Base-by-base conservation (phyloP, 2,113 vertebrate species). In the Myiozetetes cayanensis region DNA sequence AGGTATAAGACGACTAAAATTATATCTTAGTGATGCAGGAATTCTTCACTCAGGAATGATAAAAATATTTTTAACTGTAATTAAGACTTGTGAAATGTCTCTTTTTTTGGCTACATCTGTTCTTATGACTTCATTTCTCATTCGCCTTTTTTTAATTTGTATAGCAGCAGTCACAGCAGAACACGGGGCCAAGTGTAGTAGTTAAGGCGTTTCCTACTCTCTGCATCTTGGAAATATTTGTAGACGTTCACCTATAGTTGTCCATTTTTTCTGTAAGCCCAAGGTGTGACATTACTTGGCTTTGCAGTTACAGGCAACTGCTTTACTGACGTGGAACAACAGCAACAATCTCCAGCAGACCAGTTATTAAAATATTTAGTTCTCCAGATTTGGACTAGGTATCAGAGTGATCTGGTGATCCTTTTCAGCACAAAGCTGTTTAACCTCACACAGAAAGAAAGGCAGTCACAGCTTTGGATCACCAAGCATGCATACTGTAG, bases 1-100 rank as follows among this genome's bases (percentile, higher is more conserved):
- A 94, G 56, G 90, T 95, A 93, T 90, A 91, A 87, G 41, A 85
- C 53, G n/a, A 73, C 88, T 88, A 96, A 93, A 96, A 92, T 88
- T 87, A 30, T 90, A 76, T 93, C 72, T 95, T 88, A 86, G 67
- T 58, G 63, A 94, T 76, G 62, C 82, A 90, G 94, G 95, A 93
- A 83, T 91, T 94, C 66, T 94, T 94, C 76, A 81, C 61, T 88
- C 8, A 1, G 33, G 18, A 66, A 79, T 70, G 46, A 87, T 5
- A 83, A 35, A 96, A 91, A 87, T 91, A 91, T 87, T 94, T 96
- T 91, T 70, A 94, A 82, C 62, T 89, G 31, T 66, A 89, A 95
- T 92, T 93, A 94, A 89, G 37, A 19, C 71, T 76, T 89, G 16
- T 50, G 30, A 91, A 93, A 87, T 89, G 25, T 71, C 33, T 94